Conservation (phyloP, 2,888 invertebrate species). For the Alloplasta piceator region DNA sequence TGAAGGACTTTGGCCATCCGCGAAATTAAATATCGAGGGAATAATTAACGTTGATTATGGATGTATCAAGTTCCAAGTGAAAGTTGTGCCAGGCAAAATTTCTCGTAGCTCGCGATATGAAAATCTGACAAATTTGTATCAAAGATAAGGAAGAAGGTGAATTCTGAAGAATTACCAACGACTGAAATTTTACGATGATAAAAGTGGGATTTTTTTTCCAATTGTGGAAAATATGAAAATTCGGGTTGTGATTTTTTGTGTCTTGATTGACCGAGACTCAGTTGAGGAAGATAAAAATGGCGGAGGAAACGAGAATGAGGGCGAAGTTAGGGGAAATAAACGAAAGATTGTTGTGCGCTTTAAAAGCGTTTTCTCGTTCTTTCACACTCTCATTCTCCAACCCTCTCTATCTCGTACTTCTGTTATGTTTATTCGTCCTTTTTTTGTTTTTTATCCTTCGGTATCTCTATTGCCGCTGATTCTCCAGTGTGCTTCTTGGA, state of each 20-base stretch:
- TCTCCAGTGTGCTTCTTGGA: slow-evolving; percentile 43
- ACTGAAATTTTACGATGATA: too few species aligned
- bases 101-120: too few species aligned
- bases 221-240: too few species aligned
- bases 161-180: too few species aligned
- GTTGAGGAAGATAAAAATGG: slow-evolving; percentile 5
- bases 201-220: too few species aligned
- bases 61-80: too few species aligned
- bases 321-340: slow-evolving; percentile 20
- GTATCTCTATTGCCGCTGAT: slow-evolving; percentile 66
- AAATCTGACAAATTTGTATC: too few species aligned
- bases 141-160: too few species aligned
- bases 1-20: neutral
- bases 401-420: neutral
- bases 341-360: slow-evolving; percentile 42
- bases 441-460: slow-evolving; percentile 21
- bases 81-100: too few species aligned
- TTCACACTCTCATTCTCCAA: slow-evolving; percentile 60
- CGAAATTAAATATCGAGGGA: neutral
- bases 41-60: too few species aligned
- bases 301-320: slow-evolving; percentile 12
- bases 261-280: too few species aligned
- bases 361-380: slow-evolving; percentile 44
- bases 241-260: too few species aligned
- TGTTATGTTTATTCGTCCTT: neutral